Evolutionary conservation across 2,797 vertebrate genomes (phyloP).

Genomic region (Gadopsis marmoratus): DNA sequence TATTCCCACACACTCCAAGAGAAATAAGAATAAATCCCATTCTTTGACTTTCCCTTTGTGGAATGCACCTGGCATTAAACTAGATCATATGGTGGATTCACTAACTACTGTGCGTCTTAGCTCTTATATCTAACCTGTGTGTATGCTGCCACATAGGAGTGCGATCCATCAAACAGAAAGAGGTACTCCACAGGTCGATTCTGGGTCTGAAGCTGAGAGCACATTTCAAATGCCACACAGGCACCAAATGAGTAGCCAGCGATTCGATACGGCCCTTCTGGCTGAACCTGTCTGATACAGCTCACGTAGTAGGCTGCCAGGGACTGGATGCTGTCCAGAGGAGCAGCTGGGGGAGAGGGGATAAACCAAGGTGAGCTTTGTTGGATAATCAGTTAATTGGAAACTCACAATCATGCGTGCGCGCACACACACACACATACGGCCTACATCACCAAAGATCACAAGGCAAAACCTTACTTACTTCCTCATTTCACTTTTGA

Average conservation of each 20-base stretch:
- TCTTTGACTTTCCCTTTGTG: background rate
- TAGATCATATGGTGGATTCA: background rate
- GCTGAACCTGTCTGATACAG: slow-evolving; percentile 91
- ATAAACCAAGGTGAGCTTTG: background rate
- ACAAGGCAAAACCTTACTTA: too few relatives aligned
- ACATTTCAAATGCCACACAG: slow-evolving; percentile 98
- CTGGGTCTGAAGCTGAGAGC: slow-evolving; percentile 92
- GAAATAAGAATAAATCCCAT: background rate
- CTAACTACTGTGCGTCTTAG: background rate
- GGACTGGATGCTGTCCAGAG: slow-evolving; percentile 93
- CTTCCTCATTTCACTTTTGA: too few relatives aligned
- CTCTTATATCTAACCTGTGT: slow-evolving; percentile 89
- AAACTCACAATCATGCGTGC: too few relatives aligned
- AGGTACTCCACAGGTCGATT: slow-evolving; percentile 88
- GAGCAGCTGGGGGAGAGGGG: slow-evolving; percentile 85
- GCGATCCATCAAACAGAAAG: slow-evolving; percentile 95
- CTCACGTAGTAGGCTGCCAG: slow-evolving; percentile 92
- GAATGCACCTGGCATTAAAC: background rate
- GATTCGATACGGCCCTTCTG: slow-evolving; percentile 92
- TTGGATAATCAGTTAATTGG: background rate
- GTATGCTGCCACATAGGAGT: slow-evolving; percentile 94
- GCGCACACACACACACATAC: too few relatives aligned
- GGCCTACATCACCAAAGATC: too few relatives aligned
- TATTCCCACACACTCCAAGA: background rate
- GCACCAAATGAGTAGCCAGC: slow-evolving; percentile 98